Conservation (phyloP, 2,888 invertebrate species). For the Hirtodrosophila histrioides region DNA sequence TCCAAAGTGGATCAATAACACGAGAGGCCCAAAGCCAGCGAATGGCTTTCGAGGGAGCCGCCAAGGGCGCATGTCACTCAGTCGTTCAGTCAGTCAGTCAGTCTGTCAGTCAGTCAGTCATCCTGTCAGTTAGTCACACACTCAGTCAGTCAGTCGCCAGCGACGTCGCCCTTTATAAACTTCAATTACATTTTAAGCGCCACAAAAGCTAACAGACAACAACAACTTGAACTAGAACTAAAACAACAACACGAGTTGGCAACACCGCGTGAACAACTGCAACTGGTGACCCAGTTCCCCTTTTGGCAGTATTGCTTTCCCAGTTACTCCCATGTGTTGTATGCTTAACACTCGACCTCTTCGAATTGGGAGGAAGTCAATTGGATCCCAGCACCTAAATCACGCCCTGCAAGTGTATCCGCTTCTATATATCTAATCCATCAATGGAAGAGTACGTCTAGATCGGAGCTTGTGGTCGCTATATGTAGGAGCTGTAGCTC, state of each 20-base stretch:
- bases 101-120: slow-evolving; percentile 2
- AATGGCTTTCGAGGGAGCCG: slow-evolving; percentile 17
- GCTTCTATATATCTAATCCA: too few relatives aligned
- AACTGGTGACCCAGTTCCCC: slow-evolving; percentile 70
- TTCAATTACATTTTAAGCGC: slow-evolving; percentile 67
- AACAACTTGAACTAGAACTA: slow-evolving; percentile 11
- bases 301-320: slow-evolving; percentile 25
- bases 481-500: too few relatives aligned
- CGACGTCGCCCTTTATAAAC: slow-evolving; percentile 52
- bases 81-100: slow-evolving; percentile 3
- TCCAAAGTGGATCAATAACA: slow-evolving; percentile 59
- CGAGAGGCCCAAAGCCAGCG: slow-evolving; percentile 11
- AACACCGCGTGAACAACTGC: slow-evolving; percentile 45
- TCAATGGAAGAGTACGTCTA: too few relatives aligned
- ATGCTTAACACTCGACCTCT: background rate
- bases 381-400: too few relatives aligned
- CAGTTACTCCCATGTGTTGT: background rate
- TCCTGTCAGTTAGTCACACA: slow-evolving; percentile 10
- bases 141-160: slow-evolving; percentile 44
- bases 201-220: slow-evolving; percentile 44
- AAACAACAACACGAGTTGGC: slow-evolving; percentile 21
- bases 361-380: too few relatives aligned
- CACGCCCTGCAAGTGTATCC: too few relatives aligned
- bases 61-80: slow-evolving; percentile 61
- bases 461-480: too few relatives aligned